Conservation (phyloP, 2,113 vertebrate species). For the Lepus europaeus region DNA sequence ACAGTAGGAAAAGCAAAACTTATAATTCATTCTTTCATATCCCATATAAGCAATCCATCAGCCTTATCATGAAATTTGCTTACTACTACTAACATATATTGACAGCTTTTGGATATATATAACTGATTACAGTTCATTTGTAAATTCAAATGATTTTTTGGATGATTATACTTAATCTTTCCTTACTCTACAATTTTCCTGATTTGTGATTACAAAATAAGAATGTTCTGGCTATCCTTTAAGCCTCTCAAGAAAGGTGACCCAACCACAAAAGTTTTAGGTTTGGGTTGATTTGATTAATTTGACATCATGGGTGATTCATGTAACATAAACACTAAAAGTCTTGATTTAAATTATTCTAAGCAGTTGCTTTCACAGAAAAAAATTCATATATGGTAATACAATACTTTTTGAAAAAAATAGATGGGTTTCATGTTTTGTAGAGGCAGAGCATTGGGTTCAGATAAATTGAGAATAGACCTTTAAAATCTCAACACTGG, state of each 20-base stretch:
- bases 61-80: neutral
- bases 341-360: neutral
- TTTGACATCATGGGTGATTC: neutral
- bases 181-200: neutral
- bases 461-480: neutral
- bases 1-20: neutral
- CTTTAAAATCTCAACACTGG: neutral
- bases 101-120: neutral
- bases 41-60: neutral
- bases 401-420: neutral
- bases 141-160: neutral
- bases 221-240: neutral
- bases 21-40: neutral
- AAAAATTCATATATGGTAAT: neutral
- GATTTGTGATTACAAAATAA: neutral
- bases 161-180: conserved; percentile 4
- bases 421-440: neutral
- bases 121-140: conserved; percentile 19
- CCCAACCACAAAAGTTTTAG: neutral
- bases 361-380: neutral
- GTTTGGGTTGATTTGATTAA: neutral
- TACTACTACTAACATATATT: neutral
- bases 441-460: neutral
- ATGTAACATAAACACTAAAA: neutral
- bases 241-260: neutral